phyloP scores from a whole-genome alignment of 2,888 invertebrate species.

The Sarcophaga carnaria region DNA sequence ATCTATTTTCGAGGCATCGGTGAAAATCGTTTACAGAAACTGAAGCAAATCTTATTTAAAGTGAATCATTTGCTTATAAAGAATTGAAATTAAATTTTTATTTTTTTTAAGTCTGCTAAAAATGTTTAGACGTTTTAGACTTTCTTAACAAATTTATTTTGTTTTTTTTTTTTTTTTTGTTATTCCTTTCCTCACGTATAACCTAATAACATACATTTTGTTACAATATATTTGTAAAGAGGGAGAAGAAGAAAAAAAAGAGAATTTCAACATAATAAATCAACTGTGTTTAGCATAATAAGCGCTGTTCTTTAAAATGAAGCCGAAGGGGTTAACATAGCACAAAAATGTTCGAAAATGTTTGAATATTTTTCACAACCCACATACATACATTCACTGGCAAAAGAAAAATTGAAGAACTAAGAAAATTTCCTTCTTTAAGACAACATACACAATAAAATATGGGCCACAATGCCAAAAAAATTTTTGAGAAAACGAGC shows the following conservation, averaged over 20 bases:
- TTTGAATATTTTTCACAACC: not conserved
- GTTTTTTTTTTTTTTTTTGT: too few relatives aligned
- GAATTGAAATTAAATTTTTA: too few relatives aligned
- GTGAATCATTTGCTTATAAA: too few relatives aligned
- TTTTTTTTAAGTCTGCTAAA: too few relatives aligned
- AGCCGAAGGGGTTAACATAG: constrained; percentile 31
- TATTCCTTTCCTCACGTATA: not conserved
- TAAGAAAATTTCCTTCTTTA: not conserved
- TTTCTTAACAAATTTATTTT: too few relatives aligned
- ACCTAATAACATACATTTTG: not conserved
- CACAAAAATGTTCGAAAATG: constrained; percentile 3
- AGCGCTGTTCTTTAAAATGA: constrained; percentile 12
- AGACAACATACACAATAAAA: not conserved
- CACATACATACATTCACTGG: not conserved
- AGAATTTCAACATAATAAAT: constrained; percentile 29
- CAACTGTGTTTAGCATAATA: constrained; percentile 25
- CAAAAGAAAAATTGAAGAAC: not conserved
- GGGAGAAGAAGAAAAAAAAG: not conserved
- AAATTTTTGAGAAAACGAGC: not conserved
- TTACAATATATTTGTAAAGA: not conserved
- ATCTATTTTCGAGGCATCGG: too few relatives aligned
- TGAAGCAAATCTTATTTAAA: too few relatives aligned
- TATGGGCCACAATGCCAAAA: not conserved
- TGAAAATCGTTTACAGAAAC: too few relatives aligned
- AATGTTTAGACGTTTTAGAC: too few relatives aligned